These are phyloP conservation scores for Sarcophaga carnaria DNA, from an alignment of 2,888 invertebrate genomes.

Conservation along the genomic window DNA sequence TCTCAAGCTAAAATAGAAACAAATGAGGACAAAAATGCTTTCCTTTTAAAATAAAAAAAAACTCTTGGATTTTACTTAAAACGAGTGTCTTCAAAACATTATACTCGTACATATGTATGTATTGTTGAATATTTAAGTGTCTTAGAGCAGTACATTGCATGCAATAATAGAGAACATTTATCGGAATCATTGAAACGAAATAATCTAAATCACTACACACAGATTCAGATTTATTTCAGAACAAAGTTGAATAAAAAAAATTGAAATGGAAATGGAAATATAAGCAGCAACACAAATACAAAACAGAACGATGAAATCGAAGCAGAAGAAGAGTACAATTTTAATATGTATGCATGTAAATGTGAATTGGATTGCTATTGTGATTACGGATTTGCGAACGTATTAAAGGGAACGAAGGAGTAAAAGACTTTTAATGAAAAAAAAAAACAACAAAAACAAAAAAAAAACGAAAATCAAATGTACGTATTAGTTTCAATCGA, in stretches of 20 bases:
- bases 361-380: background rate
- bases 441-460: no score
- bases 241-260: background rate
- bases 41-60: background rate
- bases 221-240: slow-evolving; percentile 32
- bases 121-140: no score
- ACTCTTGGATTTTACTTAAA: slow-evolving; percentile 17
- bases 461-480: background rate
- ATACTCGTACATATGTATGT: background rate
- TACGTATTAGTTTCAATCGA: slow-evolving; percentile 26
- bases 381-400: background rate
- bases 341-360: background rate
- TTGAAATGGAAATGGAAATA: background rate
- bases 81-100: background rate
- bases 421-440: slow-evolving; percentile 2
- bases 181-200: slow-evolving; percentile 56
- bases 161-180: slow-evolving; percentile 28
- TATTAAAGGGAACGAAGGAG: slow-evolving; percentile 11
- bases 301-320: background rate
- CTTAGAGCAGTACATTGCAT: background rate
- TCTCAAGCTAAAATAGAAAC: background rate
- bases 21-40: background rate
- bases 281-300: background rate
- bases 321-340: slow-evolving; percentile 1
- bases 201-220: slow-evolving; percentile 49